A percentile compares a stretch with the other conserved stretches of the same genome.
phyloP scores from a whole-genome alignment of 2,113 vertebrate species.

The Solea senegalensis region DNA sequence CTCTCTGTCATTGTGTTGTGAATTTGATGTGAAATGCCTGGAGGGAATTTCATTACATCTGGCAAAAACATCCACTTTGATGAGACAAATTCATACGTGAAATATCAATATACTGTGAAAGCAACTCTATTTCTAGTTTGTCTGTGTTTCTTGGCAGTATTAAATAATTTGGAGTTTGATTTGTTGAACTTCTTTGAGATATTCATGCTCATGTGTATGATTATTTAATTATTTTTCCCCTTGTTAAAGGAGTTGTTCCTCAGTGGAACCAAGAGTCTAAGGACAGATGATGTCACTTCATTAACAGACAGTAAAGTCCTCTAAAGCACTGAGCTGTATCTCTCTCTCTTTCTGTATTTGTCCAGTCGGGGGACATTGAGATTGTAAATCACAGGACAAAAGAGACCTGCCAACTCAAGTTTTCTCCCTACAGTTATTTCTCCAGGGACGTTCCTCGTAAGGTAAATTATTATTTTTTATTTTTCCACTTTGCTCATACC shows the following conservation, averaged over 20 bases:
- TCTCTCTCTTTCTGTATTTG: constrained; percentile 6
- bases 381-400: constrained; percentile 95
- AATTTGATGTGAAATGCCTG: neutral
- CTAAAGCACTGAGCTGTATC: neutral
- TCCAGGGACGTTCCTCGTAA: constrained; percentile 95
- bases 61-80: neutral
- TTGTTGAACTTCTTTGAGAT: too few relatives aligned
- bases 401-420: constrained; percentile 98
- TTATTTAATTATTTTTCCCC: too few relatives aligned
- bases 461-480: constrained; percentile 76
- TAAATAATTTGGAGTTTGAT: too few relatives aligned
- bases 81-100: too few relatives aligned
- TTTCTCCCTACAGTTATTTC: constrained; percentile 98
- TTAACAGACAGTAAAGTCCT: too few relatives aligned
- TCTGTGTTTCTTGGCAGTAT: too few relatives aligned
- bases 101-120: too few relatives aligned
- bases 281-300: too few relatives aligned
- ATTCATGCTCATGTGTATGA: too few relatives aligned
- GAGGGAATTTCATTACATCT: neutral
- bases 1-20: neutral
- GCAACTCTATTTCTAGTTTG: too few relatives aligned
- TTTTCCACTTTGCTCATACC: neutral
- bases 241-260: too few relatives aligned
- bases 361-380: constrained; percentile 97
- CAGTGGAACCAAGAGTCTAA: too few relatives aligned